Conservation (phyloP, 2,888 invertebrate genomes). For the Heterodera filipjevi region DNA sequence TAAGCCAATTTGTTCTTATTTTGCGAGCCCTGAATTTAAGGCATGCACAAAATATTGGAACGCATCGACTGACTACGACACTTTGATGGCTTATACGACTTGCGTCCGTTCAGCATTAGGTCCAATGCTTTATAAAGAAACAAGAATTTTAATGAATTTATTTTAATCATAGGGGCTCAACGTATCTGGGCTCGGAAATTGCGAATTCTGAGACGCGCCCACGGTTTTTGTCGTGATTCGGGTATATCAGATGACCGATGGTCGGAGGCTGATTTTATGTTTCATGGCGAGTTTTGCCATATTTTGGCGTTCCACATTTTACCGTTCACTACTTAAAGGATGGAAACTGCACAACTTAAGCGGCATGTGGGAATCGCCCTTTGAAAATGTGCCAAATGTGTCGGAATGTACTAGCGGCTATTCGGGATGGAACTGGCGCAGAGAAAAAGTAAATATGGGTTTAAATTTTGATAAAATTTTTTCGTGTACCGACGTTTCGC, state of each 20-base stretch:
- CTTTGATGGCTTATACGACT: slow-evolving; percentile 32
- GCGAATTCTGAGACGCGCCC: slow-evolving; percentile 50
- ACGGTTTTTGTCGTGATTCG: slow-evolving; percentile 48
- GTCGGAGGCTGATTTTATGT: slow-evolving; percentile 51
- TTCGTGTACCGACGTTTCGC: too few species aligned
- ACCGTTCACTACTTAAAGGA: neutral
- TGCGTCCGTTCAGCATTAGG: slow-evolving; percentile 16
- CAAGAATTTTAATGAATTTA: too few species aligned
- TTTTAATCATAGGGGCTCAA: slow-evolving; percentile 13
- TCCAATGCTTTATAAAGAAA: neutral
- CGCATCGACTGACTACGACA: slow-evolving; percentile 28
- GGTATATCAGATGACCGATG: slow-evolving; percentile 50
- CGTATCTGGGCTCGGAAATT: slow-evolving; percentile 54
- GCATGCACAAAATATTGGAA: slow-evolving; percentile 32
- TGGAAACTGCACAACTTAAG: slow-evolving; percentile 25
- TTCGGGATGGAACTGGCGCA: slow-evolving; percentile 41
- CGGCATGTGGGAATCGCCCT: slow-evolving; percentile 32
- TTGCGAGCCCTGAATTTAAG: too few species aligned
- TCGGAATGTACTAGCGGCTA: slow-evolving; percentile 32
- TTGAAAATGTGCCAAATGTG: slow-evolving; percentile 27
- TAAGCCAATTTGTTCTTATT: too few species aligned
- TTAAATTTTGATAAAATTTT: too few species aligned
- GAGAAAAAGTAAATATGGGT: too few species aligned
- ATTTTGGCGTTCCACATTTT: neutral
- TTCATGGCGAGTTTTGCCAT: slow-evolving; percentile 24